Evolutionary conservation across 2,888 invertebrate species (phyloP).

Genomic region (Teinopalpus imperialis): DNA sequence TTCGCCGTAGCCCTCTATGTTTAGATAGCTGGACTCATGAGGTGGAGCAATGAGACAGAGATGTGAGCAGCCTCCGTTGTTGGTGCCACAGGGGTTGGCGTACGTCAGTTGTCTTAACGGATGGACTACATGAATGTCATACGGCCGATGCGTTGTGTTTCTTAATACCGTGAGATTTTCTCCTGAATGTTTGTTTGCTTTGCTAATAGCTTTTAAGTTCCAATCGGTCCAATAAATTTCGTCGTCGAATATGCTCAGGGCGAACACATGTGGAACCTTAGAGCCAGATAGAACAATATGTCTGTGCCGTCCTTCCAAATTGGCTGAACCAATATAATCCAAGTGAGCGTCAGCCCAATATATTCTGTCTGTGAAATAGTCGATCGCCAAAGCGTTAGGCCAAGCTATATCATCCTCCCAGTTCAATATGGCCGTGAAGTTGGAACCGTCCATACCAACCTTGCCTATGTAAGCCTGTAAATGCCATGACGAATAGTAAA

Average conservation of each 20-base stretch:
- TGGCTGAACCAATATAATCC: constrained; percentile 97
- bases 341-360: constrained; percentile 99
- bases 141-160: constrained; percentile 97
- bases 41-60: constrained; percentile 95
- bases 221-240: constrained; percentile 98
- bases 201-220: constrained; percentile 96
- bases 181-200: constrained; percentile 96
- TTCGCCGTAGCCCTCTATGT: constrained; percentile 89
- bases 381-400: constrained; percentile 98
- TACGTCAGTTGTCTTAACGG: constrained; percentile 92
- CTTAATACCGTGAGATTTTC: constrained; percentile 87
- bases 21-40: constrained; percentile 87
- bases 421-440: constrained; percentile 92
- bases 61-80: constrained; percentile 98
- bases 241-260: constrained; percentile 96
- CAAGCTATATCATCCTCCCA: constrained; percentile 98
- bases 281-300: constrained; percentile 90
- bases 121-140: constrained; percentile 96
- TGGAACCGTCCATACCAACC: constrained; percentile 98
- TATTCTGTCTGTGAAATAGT: constrained; percentile 96
- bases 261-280: constrained; percentile 97
- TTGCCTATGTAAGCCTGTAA: constrained; percentile 97
- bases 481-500: constrained; percentile 98
- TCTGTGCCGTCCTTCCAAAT: constrained; percentile 94
- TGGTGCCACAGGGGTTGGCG: constrained; percentile 93